A percentile compares a stretch with the other conserved stretches of the same genome.
Evolutionary conservation across 35 echinoderm and acorn worm species (phyloP).

Genomic region (Amphiura filiformis): DNA sequence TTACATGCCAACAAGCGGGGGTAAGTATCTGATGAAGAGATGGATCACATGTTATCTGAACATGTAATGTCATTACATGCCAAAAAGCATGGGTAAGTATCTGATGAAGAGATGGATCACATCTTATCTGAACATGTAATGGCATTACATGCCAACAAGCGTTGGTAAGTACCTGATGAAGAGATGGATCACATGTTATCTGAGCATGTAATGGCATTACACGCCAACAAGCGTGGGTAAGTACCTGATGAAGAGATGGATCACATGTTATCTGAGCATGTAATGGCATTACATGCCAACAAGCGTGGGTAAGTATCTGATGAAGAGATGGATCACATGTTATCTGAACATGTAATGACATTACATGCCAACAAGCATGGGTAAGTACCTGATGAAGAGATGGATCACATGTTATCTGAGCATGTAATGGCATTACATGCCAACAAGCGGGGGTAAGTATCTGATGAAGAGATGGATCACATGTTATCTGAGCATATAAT

Average conservation of each 20-base stretch:
- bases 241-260: slow-evolving; percentile 99
- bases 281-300: slow-evolving; percentile 91
- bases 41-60: slow-evolving; percentile 96
- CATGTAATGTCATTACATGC: slow-evolving; percentile 94
- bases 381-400: slow-evolving; percentile 97
- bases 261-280: slow-evolving; percentile 91
- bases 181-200: slow-evolving; percentile 96
- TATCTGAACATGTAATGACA: slow-evolving; percentile 97
- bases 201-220: slow-evolving; percentile 93
- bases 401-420: slow-evolving; percentile 96
- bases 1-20: slow-evolving; percentile 80
- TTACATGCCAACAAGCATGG: slow-evolving; percentile 80
- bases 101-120: slow-evolving; percentile 96
- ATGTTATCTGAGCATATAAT: slow-evolving; percentile 97
- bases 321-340: slow-evolving; percentile 95
- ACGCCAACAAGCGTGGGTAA: slow-evolving; percentile 81
- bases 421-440: slow-evolving; percentile 95
- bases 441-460: too few relatives aligned
- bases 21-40: slow-evolving; percentile 97
- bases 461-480: slow-evolving; percentile 96
- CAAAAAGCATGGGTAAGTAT: too few relatives aligned
- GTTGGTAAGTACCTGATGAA: too few relatives aligned
- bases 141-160: slow-evolving; percentile 83
- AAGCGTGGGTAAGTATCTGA: too few relatives aligned
- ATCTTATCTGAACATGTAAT: slow-evolving; percentile 97